These are phyloP conservation scores for Acleris holmiana DNA, from an alignment of 2,888 invertebrate species.

Conservation along the genomic window DNA sequence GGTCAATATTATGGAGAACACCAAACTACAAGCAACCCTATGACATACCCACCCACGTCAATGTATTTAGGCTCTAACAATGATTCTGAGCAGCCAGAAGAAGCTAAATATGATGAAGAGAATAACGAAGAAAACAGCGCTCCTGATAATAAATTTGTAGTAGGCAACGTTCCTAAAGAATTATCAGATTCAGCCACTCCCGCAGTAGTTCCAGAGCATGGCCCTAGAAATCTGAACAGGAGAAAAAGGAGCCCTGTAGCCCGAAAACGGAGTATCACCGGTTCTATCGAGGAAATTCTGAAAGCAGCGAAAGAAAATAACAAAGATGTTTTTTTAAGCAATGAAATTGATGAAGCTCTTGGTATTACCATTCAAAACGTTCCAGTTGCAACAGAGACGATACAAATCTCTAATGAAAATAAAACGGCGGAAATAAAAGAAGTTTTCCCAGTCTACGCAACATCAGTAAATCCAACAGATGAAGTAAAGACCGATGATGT, in stretches of 20 bases:
- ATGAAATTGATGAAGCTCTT: constrained; percentile 76
- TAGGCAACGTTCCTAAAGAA: constrained; percentile 87
- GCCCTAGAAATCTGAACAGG: constrained; percentile 80
- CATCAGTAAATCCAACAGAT: constrained; percentile 53
- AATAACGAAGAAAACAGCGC: constrained; percentile 52
- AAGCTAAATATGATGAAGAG: constrained; percentile 62
- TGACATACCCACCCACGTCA: constrained; percentile 74
- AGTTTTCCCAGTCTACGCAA: constrained; percentile 58
- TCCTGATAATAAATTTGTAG: constrained; percentile 85
- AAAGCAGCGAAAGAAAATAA: constrained; percentile 66
- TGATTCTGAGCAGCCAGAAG: constrained; percentile 65
- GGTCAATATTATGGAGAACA: constrained; percentile 68
- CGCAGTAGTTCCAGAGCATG: constrained; percentile 87
- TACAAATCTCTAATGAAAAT: constrained; percentile 45
- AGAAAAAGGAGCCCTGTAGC: constrained; percentile 51
- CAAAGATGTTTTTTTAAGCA: constrained; percentile 74
- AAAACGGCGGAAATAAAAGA: constrained; percentile 52
- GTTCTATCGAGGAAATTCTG: constrained; percentile 71
- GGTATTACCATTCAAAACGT: constrained; percentile 54
- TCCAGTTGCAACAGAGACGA: constrained; percentile 47
- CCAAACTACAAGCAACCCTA: constrained; percentile 66
- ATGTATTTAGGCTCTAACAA: constrained; percentile 77
- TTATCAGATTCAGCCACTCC: constrained; percentile 80
- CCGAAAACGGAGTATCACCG: constrained; percentile 62
- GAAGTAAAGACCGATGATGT: constrained; percentile 43